Percentiles rank a stretch among this genome's conserved stretches.
Conservation (phyloP, 2,797 vertebrate species). For the Coregonus suidteri region DNA sequence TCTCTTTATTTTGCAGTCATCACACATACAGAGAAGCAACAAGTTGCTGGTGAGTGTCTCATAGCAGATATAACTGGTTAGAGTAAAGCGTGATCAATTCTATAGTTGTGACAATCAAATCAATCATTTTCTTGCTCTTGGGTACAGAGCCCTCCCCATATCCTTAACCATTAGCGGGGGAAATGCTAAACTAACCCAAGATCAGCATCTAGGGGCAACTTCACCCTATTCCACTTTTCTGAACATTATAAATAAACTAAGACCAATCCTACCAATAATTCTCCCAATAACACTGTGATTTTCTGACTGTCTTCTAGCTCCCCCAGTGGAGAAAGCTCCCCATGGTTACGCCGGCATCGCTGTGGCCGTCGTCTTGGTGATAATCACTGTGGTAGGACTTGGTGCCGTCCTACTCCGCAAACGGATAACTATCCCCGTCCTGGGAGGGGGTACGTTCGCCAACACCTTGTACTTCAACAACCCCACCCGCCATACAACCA, state of each 20-base stretch:
- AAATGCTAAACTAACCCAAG: too few species aligned
- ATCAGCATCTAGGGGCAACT: too few species aligned
- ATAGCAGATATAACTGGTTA: neutral
- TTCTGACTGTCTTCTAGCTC: slow-evolving; percentile 42
- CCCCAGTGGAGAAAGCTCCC: slow-evolving; percentile 39
- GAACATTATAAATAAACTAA: too few species aligned
- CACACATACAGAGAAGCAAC: slow-evolving; percentile 64
- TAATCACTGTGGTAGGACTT: slow-evolving; percentile 73
- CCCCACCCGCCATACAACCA: slow-evolving; percentile 61
- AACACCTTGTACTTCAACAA: slow-evolving; percentile 92
- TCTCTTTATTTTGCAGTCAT: slow-evolving; percentile 70
- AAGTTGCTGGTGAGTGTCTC: slow-evolving; percentile 74
- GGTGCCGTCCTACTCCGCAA: slow-evolving; percentile 82
- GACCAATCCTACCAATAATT: neutral
- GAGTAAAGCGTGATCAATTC: neutral
- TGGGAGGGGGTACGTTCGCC: slow-evolving; percentile 83
- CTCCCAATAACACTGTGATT: neutral
- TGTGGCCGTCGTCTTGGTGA: slow-evolving; percentile 77
- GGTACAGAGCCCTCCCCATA: too few species aligned
- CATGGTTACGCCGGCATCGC: slow-evolving; percentile 72
- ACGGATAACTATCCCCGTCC: slow-evolving; percentile 68
- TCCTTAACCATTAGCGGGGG: too few species aligned
- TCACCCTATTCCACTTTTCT: too few species aligned
- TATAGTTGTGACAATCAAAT: neutral
- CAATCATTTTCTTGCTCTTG: too few species aligned